phyloP scores from a whole-genome alignment of 2,113 vertebrate species.

The Toxostoma redivivum region DNA sequence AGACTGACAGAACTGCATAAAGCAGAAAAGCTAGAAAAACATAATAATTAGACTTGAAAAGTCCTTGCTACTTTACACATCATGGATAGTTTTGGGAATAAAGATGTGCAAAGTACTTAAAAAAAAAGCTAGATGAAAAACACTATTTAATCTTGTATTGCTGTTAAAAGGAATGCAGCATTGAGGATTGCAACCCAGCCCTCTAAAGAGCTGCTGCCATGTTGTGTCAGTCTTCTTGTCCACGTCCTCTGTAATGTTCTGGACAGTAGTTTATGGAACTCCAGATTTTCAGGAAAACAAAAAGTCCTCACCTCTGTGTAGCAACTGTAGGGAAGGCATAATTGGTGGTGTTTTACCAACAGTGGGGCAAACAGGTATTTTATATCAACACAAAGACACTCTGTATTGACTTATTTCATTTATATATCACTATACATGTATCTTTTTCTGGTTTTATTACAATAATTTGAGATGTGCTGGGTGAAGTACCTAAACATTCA shows the following conservation, averaged over 20 bases:
- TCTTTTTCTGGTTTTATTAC: not conserved
- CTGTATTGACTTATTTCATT: not conserved
- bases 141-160: not conserved
- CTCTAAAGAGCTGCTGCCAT: not conserved
- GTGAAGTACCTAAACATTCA: not conserved
- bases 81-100: not conserved
- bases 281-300: not conserved
- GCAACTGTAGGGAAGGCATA: not conserved
- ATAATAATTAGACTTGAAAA: not conserved
- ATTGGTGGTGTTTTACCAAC: not conserved
- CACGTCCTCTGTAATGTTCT: not conserved
- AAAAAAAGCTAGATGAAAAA: rapidly evolving
- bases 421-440: not conserved
- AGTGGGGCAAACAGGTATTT: not conserved
- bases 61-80: not conserved
- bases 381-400: not conserved
- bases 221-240: not conserved
- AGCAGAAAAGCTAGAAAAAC: not conserved
- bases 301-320: rapidly evolving
- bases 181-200: not conserved
- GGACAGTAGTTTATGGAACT: not conserved
- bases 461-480: not conserved
- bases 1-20: not conserved
- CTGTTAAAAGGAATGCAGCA: not conserved
- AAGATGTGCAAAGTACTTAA: not conserved